Conservation (phyloP, 2,797 vertebrate species). For the Neosilurus mollespiculum region DNA sequence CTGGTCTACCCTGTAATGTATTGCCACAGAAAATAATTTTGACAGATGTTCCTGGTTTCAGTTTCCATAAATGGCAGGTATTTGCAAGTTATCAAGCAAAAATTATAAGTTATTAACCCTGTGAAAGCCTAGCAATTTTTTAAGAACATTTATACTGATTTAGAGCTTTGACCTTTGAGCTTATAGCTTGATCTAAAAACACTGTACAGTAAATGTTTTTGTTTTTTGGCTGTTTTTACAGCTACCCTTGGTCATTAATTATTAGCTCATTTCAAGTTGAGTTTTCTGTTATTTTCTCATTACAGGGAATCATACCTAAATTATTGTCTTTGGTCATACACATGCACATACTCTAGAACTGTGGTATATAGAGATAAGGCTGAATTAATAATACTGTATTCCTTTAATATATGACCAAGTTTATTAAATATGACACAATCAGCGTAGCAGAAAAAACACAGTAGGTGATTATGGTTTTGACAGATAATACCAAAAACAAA, state of each 20-base stretch:
- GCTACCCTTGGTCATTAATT: not conserved
- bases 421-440: not conserved
- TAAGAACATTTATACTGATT: not conserved
- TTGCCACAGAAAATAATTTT: not conserved
- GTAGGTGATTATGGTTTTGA: not conserved
- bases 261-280: not conserved
- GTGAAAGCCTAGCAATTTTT: not conserved
- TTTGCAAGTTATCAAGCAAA: not conserved
- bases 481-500: slow-evolving; percentile 14
- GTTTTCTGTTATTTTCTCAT: not conserved
- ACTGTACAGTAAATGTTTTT: not conserved
- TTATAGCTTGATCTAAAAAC: not conserved
- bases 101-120: not conserved
- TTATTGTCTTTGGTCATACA: not conserved
- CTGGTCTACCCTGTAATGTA: not conserved
- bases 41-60: not conserved
- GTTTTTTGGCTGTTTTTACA: not conserved
- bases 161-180: not conserved
- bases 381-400: not conserved
- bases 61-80: not conserved
- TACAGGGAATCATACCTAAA: not conserved
- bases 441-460: not conserved
- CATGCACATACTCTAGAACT: not conserved
- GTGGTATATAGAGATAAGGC: not conserved
- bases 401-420: not conserved